Conservation (phyloP, 2,113 vertebrate species). For the Heloderma charlesbogerti region DNA sequence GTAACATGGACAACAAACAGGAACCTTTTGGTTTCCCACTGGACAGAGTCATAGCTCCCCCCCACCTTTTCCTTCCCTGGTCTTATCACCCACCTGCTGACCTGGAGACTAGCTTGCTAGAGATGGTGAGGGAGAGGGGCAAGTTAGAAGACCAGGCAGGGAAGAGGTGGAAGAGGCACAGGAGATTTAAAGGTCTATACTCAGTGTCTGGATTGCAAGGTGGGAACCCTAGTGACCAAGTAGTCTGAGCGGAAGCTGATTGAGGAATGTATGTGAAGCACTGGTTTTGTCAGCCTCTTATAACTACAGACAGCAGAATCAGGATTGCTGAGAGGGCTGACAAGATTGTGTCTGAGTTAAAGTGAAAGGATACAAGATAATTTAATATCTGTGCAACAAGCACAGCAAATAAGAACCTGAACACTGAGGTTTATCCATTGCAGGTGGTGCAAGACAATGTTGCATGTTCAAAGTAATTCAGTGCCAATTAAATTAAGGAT, state of each 20-base stretch:
- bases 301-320: neutral
- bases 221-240: neutral
- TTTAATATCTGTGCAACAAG: neutral
- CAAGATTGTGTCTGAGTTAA: neutral
- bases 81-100: no score
- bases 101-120: neutral
- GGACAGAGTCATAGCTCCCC: neutral
- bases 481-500: neutral
- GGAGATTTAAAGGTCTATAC: neutral
- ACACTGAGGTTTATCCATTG: neutral
- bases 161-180: neutral
- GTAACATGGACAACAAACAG: neutral
- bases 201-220: neutral
- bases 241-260: neutral
- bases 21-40: neutral
- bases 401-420: neutral
- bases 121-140: no score
- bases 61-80: neutral
- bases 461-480: neutral
- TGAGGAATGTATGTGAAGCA: neutral
- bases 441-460: neutral
- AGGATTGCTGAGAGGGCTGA: no score
- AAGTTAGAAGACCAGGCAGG: neutral
- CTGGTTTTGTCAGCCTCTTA: neutral
- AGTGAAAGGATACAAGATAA: neutral